Evolutionary conservation across 2,113 vertebrate genomes (phyloP), one percentile per base, ranked within the genome.

Genomic region (Engraulis encrasicolus): DNA sequence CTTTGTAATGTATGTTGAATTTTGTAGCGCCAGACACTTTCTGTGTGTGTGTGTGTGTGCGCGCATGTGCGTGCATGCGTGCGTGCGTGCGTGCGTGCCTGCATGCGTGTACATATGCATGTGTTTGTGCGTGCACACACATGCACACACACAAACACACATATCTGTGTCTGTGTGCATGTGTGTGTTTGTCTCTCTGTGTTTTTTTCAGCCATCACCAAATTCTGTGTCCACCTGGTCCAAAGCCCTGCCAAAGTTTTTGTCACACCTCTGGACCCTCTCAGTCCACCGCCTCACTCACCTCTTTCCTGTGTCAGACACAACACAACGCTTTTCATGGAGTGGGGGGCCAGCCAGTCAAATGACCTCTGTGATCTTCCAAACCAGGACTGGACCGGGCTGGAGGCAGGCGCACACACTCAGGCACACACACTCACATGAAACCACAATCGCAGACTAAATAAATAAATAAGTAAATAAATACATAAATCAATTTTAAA

Each of bases 261-360:
- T 83, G 84, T 85, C 85, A 86, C 89, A 89, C 86, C 87, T 90
- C 81, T 88, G 50, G 84, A 61, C 84, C 74, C 80, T 80, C 85
- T 80, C 61, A 85, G 61, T 86, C 74, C 88, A 81, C 83, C 87
- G 77, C 80, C 66, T 84, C 78, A 84, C 66, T 84, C 78, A 84
- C 86, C 83, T 84, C 85, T 78, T 82, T 85, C 81, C 78, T 79
- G 66, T 74, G 86, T 84, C 84, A 82, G 79, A 85, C 34, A 34
- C 54, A 78, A 85, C 34, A 34, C 54, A 78, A 81, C 81, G 78
- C 80, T 89, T 88, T 80, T 89, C 66, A 74, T 23, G 61, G 66
- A 52, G 78, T 61, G 82, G 78, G 82, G 78, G 82, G 71, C 78
- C 84, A 83, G 85, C 85, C 87, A 86, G 78, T 88, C 34, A 85